Base-by-base conservation (phyloP, 2,888 invertebrate species). In the Monoplex corrugatus region DNA sequence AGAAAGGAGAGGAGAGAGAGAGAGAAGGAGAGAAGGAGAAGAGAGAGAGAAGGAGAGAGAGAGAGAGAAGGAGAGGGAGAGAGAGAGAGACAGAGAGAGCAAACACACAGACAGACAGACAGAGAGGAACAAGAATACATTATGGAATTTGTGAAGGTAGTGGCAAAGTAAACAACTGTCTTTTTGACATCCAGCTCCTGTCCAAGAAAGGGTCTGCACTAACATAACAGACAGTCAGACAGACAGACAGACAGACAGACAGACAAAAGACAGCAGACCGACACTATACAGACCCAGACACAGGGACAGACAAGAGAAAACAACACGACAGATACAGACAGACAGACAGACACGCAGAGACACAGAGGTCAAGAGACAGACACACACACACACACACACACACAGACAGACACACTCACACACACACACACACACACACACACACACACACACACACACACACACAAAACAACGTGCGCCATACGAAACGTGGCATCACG, bases 171-270 rank as follows among this genome's bases (percentile, higher is more conserved):
- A n/a, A n/a, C n/a, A n/a, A n/a, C n/a, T n/a, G n/a, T n/a, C n/a
- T n/a, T n/a, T n/a, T n/a, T n/a, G n/a, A n/a, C n/a, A n/a, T n/a
- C n/a, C n/a, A n/a, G n/a, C n/a, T n/a, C n/a, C n/a, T n/a, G n/a
- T n/a, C n/a, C n/a, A n/a, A n/a, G n/a, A n/a, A n/a, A n/a, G n/a
- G n/a, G n/a, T n/a, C n/a, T n/a, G n/a, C n/a, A n/a, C n/a, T n/a
- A n/a, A n/a, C n/a, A n/a, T n/a, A 68, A 68, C 57, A 57, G 57
- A 57, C 57, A n/a, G 68, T n/a, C n/a, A 68, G 68, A 68, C 68
- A 68, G 68, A n/a, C n/a, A 68, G 68, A 68, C 1, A 68, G 68
- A n/a, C 68, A 68, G n/a, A 23, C n/a, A 68, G 2, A 68, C 2
- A 68, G 68, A n/a, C n/a, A n/a, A 28, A 63, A 23, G 23, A 68